phyloP scores from a whole-genome alignment of 2,888 invertebrate genomes.

The Dysmachus trigonus region DNA sequence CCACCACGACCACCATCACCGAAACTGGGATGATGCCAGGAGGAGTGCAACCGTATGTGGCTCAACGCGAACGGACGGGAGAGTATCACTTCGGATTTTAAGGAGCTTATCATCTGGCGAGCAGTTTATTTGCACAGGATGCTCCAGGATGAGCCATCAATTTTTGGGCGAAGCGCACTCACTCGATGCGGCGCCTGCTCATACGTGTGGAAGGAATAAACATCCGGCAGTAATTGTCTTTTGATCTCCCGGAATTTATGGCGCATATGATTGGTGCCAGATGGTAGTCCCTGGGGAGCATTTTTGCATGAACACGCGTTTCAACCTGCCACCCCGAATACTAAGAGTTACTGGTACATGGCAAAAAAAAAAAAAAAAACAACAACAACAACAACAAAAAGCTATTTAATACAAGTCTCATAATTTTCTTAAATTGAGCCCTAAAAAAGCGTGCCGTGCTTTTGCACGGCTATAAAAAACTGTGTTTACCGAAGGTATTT shows the following conservation, averaged over 20 bases:
- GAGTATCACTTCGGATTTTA: constrained; percentile 23
- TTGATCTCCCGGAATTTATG: constrained; percentile 6
- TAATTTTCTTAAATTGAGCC: not conserved
- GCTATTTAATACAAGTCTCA: not conserved
- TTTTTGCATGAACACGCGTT: not conserved
- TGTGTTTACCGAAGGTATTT: not conserved
- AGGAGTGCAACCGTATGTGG: not conserved
- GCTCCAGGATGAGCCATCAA: constrained; percentile 27
- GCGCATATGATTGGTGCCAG: not conserved
- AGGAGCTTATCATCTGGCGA: constrained; percentile 31
- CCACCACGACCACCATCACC: no score
- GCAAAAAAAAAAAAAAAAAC: not conserved
- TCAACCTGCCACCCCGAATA: not conserved
- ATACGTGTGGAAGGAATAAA: constrained; percentile 32
- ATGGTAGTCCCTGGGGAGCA: not conserved
- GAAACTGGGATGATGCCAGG: not conserved
- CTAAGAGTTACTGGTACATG: not conserved
- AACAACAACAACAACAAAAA: no score
- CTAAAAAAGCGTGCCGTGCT: not conserved
- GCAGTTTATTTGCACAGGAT: constrained; percentile 28
- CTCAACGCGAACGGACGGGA: not conserved
- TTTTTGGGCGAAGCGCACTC: constrained; percentile 1
- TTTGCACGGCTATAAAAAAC: not conserved
- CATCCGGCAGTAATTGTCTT: constrained; percentile 42
- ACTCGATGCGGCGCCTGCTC: not conserved